phyloP scores from a whole-genome alignment of 2,888 invertebrate species.

The Vannuccia rotundouncinata region DNA sequence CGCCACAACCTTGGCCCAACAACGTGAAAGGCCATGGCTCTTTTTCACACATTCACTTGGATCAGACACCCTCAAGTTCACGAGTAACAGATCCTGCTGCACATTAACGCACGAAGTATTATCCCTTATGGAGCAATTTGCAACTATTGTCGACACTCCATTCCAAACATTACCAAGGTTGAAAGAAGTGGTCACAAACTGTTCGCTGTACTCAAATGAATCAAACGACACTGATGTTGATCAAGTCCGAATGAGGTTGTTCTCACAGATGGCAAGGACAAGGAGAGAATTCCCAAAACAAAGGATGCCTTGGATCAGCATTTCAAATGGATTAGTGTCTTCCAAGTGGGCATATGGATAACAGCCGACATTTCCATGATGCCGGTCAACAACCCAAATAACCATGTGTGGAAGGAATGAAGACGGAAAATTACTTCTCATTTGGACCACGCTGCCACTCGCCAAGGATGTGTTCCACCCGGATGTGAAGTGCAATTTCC shows the following conservation, averaged over 20 bases:
- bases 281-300: conserved; percentile 38
- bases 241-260: conserved; percentile 34
- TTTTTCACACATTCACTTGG: conserved; percentile 41
- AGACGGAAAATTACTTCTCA: conserved; percentile 37
- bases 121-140: conserved; percentile 32
- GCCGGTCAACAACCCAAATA: conserved; percentile 36
- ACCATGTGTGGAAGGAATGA: conserved; percentile 37
- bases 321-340: conserved; percentile 39
- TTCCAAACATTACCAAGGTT: conserved; percentile 27
- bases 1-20: conserved; percentile 37
- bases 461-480: conserved; percentile 38
- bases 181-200: conserved; percentile 3
- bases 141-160: conserved; percentile 32
- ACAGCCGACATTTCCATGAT: conserved; percentile 34
- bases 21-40: conserved; percentile 40
- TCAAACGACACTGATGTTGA: conserved; percentile 22
- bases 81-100: conserved; percentile 36
- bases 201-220: conserved; percentile 19
- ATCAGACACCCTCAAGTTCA: conserved; percentile 41
- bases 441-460: conserved; percentile 38
- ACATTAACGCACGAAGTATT: conserved; percentile 31
- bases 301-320: conserved; percentile 37
- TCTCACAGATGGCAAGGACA: conserved; percentile 37
- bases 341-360: conserved; percentile 38
- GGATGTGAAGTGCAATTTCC: too few species aligned